Conservation (phyloP, 2,113 vertebrate species). For the Ia io region DNA sequence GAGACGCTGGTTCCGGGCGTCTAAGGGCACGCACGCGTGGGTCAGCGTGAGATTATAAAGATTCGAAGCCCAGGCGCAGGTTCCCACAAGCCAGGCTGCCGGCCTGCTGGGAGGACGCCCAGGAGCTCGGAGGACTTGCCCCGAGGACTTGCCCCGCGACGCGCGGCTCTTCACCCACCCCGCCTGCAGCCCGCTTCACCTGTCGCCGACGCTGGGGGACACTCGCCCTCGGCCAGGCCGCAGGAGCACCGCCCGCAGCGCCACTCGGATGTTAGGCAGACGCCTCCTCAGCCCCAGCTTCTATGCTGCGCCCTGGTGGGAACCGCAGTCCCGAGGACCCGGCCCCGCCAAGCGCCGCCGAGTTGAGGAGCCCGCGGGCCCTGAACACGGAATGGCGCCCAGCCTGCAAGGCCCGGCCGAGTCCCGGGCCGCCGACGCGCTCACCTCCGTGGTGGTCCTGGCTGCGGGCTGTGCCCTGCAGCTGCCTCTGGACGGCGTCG, state of each 20-base stretch:
- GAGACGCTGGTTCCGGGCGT: not conserved
- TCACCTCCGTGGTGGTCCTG: not conserved
- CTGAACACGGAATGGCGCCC: not conserved
- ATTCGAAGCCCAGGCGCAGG: too few relatives aligned
- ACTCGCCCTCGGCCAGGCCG: not conserved
- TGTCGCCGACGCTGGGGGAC: not conserved
- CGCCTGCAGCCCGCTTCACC: not conserved
- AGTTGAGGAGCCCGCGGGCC: not conserved
- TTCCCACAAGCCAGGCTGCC: too few relatives aligned
- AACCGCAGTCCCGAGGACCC: not conserved
- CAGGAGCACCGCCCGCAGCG: too few relatives aligned
- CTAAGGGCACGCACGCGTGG: accelerated
- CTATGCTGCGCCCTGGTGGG: not conserved
- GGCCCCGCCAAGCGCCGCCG: not conserved
- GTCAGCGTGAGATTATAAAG: accelerated
- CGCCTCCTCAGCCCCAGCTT: not conserved
- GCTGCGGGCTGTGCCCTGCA: not conserved
- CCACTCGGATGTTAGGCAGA: not conserved
- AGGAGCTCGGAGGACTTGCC: not conserved
- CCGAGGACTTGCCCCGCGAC: accelerated
- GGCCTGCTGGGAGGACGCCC: not conserved
- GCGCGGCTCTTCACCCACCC: accelerated
- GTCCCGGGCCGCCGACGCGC: accelerated
- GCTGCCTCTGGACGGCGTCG: not conserved
- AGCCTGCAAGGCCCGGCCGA: not conserved